A percentile compares a stretch with the other conserved stretches of the same genome.
Evolutionary conservation across 2,888 invertebrate genomes (phyloP).

Genomic region (Argyresthia goedartella): DNA sequence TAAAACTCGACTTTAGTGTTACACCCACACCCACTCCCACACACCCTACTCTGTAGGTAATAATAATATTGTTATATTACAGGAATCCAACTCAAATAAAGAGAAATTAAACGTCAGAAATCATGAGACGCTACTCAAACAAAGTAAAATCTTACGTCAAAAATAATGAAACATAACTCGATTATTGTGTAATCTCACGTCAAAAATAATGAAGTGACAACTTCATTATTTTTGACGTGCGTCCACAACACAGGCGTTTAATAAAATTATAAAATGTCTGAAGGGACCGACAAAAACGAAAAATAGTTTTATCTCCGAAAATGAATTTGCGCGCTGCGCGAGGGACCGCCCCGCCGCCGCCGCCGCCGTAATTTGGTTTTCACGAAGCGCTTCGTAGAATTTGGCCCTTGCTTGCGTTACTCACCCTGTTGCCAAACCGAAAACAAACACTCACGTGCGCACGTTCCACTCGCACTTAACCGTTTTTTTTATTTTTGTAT

Average conservation of each 20-base stretch:
- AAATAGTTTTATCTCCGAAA: conserved; percentile 4
- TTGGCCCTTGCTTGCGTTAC: background rate
- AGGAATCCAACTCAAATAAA: background rate
- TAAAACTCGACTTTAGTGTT: background rate
- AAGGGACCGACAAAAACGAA: conserved; percentile 3
- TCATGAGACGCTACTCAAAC: no score
- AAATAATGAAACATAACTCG: no score
- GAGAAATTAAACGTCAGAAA: no score
- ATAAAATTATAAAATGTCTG: conserved; percentile 5
- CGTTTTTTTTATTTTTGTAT: no score
- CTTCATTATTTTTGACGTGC: background rate
- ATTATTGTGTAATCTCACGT: no score
- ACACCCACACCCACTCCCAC: background rate
- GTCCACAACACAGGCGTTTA: background rate
- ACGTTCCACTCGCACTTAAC: no score
- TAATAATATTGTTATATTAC: background rate
- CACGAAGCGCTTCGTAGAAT: conserved; percentile 4
- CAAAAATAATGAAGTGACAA: background rate
- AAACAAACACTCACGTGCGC: no score
- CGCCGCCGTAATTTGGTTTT: conserved; percentile 9
- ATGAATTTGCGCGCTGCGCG: conserved; percentile 11
- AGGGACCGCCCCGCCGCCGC: conserved; percentile 6
- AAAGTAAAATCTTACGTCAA: no score
- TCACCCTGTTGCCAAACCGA: no score
- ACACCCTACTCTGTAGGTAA: background rate